phyloP scores from a whole-genome alignment of 2,113 vertebrate species.

The Dunckerocampus dactyliophorus region DNA sequence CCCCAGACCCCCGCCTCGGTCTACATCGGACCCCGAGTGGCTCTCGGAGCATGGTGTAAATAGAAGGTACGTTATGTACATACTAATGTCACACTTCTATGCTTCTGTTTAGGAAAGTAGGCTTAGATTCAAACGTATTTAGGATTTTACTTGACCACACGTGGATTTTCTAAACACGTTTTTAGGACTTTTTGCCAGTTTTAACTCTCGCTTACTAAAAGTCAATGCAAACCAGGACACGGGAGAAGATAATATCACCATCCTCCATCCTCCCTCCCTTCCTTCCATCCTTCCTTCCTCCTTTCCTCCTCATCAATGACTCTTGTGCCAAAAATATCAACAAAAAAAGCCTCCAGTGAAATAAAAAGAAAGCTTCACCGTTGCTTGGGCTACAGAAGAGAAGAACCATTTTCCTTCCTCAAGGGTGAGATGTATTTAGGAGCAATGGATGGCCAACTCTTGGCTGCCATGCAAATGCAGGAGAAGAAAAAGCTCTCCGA shows the following conservation, averaged over 20 bases:
- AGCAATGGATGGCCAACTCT: background rate
- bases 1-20: constrained; percentile 84
- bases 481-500: background rate
- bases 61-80: constrained; percentile 67
- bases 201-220: constrained; percentile 53
- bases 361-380: too few species aligned
- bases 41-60: constrained; percentile 89
- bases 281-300: too few species aligned
- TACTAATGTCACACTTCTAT: constrained; percentile 63
- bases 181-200: constrained; percentile 69
- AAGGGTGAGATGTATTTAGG: background rate
- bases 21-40: constrained; percentile 89
- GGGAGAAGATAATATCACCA: constrained; percentile 9
- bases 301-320: constrained; percentile 24
- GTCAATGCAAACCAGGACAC: constrained; percentile 32
- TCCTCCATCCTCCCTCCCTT: too few species aligned
- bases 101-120: constrained; percentile 74
- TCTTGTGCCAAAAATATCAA: constrained; percentile 5
- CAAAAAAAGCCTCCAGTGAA: too few species aligned
- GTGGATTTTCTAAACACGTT: constrained; percentile 77
- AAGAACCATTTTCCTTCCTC: background rate
- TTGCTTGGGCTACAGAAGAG: background rate
- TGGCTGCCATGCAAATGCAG: background rate
- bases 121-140: constrained; percentile 71
- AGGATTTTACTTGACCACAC: constrained; percentile 63